phyloP scores from a whole-genome alignment of 2,797 vertebrate species.

The Knipowitschia caucasica region DNA sequence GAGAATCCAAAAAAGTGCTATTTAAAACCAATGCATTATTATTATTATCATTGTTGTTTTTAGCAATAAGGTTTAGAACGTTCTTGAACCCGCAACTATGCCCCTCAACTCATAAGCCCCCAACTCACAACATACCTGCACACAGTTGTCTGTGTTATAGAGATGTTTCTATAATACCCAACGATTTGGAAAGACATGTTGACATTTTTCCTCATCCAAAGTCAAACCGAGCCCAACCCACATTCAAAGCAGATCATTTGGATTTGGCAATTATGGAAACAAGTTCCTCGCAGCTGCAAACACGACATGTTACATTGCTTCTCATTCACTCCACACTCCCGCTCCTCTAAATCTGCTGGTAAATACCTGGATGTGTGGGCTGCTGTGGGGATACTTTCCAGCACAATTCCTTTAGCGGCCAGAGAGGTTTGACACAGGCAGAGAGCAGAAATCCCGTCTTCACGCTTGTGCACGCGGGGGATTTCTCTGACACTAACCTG shows the following conservation, averaged over 20 bases:
- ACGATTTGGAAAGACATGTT: too few species aligned
- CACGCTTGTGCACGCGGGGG: background rate
- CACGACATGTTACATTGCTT: background rate
- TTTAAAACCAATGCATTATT: too few species aligned
- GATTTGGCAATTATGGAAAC: background rate
- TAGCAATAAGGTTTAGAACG: too few species aligned
- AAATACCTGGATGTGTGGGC: constrained; percentile 5
- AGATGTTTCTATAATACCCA: too few species aligned
- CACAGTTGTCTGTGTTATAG: too few species aligned
- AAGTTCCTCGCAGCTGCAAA: background rate
- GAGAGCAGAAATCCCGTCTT: background rate
- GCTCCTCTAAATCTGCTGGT: background rate
- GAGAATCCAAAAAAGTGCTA: too few species aligned
- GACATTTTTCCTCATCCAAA: too few species aligned
- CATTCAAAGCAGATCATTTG: background rate
- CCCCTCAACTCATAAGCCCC: too few species aligned
- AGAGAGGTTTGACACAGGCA: constrained; percentile 2
- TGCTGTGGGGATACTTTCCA: background rate
- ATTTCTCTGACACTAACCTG: constrained; percentile 16
- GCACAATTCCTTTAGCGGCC: background rate
- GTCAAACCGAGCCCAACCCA: background rate
- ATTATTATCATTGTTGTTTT: too few species aligned
- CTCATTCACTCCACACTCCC: background rate
- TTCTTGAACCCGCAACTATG: too few species aligned
- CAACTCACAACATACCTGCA: too few species aligned